phyloP scores from a whole-genome alignment of 2,113 vertebrate species.

The Pantherophis guttatus region DNA sequence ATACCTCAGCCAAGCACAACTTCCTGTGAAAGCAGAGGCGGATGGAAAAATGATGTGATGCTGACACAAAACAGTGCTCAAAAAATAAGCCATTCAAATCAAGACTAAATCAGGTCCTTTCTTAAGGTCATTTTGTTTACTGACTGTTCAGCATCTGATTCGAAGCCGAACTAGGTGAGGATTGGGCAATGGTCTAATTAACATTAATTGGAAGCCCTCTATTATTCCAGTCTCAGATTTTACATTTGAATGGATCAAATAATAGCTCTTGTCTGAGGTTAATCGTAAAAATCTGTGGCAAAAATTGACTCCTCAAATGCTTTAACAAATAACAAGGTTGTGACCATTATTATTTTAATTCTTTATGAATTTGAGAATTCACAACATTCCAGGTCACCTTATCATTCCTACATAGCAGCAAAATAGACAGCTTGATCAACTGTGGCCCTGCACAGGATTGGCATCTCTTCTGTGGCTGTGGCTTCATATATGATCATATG shows the following conservation, averaged over 20 bases:
- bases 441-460: neutral
- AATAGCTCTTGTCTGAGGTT: neutral
- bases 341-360: neutral
- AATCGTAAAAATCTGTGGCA: neutral
- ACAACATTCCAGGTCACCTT: no score
- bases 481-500: no score
- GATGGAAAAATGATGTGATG: slow-evolving; percentile 45
- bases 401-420: no score
- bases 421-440: neutral
- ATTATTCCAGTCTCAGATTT: neutral
- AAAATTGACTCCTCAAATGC: neutral
- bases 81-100: neutral
- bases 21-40: slow-evolving; percentile 53
- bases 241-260: neutral
- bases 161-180: neutral
- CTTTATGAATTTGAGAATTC: neutral
- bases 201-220: neutral
- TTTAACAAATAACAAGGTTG: neutral
- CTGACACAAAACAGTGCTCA: slow-evolving; percentile 35
- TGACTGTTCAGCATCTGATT: neutral
- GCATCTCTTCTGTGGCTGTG: neutral
- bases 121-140: neutral
- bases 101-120: slow-evolving; percentile 12
- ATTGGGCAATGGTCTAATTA: neutral
- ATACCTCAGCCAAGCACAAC: slow-evolving; percentile 59